Conservation (phyloP, 2,797 vertebrate species). For the Ctenopoma multispine region DNA sequence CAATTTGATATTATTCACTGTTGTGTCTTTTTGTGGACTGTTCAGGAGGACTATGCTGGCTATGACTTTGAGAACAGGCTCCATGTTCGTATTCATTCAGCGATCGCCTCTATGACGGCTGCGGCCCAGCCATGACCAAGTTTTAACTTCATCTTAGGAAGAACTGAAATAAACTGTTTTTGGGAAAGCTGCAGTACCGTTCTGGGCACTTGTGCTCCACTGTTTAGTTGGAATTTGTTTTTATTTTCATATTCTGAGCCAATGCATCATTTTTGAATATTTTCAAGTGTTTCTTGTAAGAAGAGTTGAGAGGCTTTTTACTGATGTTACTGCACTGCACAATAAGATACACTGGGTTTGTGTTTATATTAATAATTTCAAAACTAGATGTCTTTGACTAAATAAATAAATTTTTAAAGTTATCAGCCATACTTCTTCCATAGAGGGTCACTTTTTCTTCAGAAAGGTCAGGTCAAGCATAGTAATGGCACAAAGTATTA, state of each 20-base stretch:
- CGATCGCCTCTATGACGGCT: slow-evolving; percentile 90
- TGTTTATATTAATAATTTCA: slow-evolving; percentile 29
- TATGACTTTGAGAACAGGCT: slow-evolving; percentile 99
- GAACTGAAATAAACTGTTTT: slow-evolving; percentile 18
- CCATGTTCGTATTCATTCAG: slow-evolving; percentile 97
- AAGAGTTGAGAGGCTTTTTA: slow-evolving; percentile 19
- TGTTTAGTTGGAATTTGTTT: slow-evolving; percentile 28
- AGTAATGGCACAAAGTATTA: slow-evolving; percentile 43
- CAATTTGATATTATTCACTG: background rate
- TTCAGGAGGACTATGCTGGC: slow-evolving; percentile 94
- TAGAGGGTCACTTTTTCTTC: background rate
- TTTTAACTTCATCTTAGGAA: slow-evolving; percentile 13
- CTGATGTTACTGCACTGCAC: slow-evolving; percentile 25
- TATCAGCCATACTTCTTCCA: slow-evolving; percentile 10
- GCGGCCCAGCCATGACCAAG: slow-evolving; percentile 87
- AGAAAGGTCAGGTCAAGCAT: slow-evolving; percentile 19
- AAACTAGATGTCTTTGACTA: slow-evolving; percentile 14
- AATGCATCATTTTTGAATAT: slow-evolving; percentile 31
- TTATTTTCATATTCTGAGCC: slow-evolving; percentile 46
- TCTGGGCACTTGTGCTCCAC: slow-evolving; percentile 20
- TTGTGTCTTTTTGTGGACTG: slow-evolving; percentile 14
- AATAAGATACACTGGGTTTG: background rate
- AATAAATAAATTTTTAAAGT: slow-evolving; percentile 25
- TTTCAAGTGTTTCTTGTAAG: slow-evolving; percentile 31
- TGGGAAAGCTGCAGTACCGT: slow-evolving; percentile 36